These are phyloP conservation scores for Gymnoscopelus microlampas DNA, from an alignment of 2,797 vertebrate species.

Conservation along the genomic window DNA sequence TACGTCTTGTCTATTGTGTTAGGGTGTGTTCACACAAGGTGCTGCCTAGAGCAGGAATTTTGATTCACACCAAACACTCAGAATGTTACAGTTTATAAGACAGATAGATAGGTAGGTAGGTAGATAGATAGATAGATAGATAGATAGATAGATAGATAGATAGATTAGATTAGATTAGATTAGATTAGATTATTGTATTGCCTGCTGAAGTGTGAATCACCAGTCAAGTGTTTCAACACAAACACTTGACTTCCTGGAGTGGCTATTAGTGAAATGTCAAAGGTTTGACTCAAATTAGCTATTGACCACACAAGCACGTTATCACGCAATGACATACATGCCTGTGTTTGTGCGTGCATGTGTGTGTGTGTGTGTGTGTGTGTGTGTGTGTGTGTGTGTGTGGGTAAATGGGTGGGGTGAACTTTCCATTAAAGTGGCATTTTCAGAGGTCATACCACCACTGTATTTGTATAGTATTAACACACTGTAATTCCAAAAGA, in stretches of 20 bases:
- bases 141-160: not conserved
- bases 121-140: not conserved
- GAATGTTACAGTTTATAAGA: too few relatives aligned
- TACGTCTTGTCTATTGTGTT: too few relatives aligned
- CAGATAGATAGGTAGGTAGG: too few relatives aligned
- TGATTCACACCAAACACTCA: too few relatives aligned
- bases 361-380: constrained; percentile 22
- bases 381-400: constrained; percentile 9
- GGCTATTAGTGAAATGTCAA: constrained; percentile 68
- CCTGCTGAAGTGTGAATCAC: not conserved
- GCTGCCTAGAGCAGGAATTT: too few relatives aligned
- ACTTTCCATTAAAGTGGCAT: constrained; percentile 17
- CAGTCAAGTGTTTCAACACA: not conserved
- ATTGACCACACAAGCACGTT: constrained; percentile 43
- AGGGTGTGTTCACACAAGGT: too few relatives aligned
- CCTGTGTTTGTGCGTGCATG: constrained; percentile 25
- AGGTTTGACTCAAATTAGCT: constrained; percentile 46
- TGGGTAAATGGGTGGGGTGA: constrained; percentile 30
- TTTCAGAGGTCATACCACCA: constrained; percentile 24
- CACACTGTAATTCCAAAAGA: not conserved
- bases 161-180: not conserved
- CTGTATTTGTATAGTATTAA: constrained; percentile 34
- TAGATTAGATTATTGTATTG: too few relatives aligned
- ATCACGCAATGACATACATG: constrained; percentile 47
- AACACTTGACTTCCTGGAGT: constrained; percentile 61